Conservation (phyloP, 2,888 invertebrate species). For the Macaria notata region DNA sequence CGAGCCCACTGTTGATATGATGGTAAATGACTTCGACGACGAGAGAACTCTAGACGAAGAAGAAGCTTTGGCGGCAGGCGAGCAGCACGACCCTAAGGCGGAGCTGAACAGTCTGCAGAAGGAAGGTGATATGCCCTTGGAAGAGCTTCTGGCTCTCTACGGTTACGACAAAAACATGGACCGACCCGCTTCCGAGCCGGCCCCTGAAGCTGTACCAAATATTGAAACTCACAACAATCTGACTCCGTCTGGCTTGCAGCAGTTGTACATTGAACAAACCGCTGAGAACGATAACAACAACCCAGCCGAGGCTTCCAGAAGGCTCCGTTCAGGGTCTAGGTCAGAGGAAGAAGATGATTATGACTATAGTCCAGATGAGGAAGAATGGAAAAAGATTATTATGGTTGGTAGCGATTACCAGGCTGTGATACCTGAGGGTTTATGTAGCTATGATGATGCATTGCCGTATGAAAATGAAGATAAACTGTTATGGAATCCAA, state of each 20-base stretch:
- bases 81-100: slow-evolving; percentile 91
- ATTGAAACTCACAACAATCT: slow-evolving; percentile 48
- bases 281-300: slow-evolving; percentile 48
- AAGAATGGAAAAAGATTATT: slow-evolving; percentile 96
- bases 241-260: slow-evolving; percentile 66
- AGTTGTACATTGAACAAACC: slow-evolving; percentile 48
- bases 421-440: slow-evolving; percentile 95
- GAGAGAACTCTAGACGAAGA: slow-evolving; percentile 98
- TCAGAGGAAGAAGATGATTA: slow-evolving; percentile 93
- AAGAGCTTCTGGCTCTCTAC: slow-evolving; percentile 95
- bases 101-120: slow-evolving; percentile 94
- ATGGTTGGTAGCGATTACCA: slow-evolving; percentile 98
- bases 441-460: slow-evolving; percentile 96
- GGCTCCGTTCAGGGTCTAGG: slow-evolving; percentile 84
- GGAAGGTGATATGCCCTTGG: slow-evolving; percentile 98
- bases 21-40: slow-evolving; percentile 98
- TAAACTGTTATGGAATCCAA: slow-evolving; percentile 96
- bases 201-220: slow-evolving; percentile 57
- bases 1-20: slow-evolving; percentile 97
- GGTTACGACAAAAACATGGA: slow-evolving; percentile 84
- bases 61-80: slow-evolving; percentile 95
- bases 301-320: slow-evolving; percentile 65
- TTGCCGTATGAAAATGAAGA: slow-evolving; percentile 97
- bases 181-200: slow-evolving; percentile 60
- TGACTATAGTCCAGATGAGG: slow-evolving; percentile 92